A percentile compares a stretch with the other conserved stretches of the same genome.
Conservation (phyloP, 2,113 vertebrate genomes). For the Ahaetulla prasina region DNA sequence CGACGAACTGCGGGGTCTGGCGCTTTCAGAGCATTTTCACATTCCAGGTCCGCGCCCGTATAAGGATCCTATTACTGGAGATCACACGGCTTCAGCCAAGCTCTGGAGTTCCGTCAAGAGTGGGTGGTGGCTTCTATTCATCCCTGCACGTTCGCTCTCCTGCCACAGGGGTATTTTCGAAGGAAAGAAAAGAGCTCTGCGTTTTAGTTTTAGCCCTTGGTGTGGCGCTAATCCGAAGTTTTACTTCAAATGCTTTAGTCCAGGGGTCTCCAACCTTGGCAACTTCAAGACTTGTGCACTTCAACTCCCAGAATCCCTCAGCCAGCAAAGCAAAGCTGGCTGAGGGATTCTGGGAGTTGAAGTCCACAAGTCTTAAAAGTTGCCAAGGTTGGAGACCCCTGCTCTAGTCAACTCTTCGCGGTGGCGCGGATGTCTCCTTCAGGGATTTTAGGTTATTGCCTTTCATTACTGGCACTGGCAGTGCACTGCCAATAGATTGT, state of each 20-base stretch:
- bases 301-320: too few species aligned
- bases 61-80: constrained; percentile 1
- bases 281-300: too few species aligned
- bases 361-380: too few species aligned
- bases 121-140: not conserved
- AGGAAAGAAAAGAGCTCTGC: not conserved
- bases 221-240: not conserved
- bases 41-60: not conserved
- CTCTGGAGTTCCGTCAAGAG: not conserved
- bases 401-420: not conserved
- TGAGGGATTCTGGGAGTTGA: too few species aligned
- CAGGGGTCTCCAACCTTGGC: too few species aligned
- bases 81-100: constrained; percentile 1
- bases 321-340: too few species aligned
- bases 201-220: not conserved
- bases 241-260: not conserved
- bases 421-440: too few species aligned
- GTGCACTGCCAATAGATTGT: not conserved
- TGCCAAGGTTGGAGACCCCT: too few species aligned
- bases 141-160: not conserved
- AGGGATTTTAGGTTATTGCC: not conserved
- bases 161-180: not conserved
- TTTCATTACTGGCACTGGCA: not conserved
- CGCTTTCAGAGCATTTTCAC: not conserved
- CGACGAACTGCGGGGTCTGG: not conserved